Conservation (phyloP, 2,113 vertebrate species). For the Pseudorhombus dupliciocellatus region DNA sequence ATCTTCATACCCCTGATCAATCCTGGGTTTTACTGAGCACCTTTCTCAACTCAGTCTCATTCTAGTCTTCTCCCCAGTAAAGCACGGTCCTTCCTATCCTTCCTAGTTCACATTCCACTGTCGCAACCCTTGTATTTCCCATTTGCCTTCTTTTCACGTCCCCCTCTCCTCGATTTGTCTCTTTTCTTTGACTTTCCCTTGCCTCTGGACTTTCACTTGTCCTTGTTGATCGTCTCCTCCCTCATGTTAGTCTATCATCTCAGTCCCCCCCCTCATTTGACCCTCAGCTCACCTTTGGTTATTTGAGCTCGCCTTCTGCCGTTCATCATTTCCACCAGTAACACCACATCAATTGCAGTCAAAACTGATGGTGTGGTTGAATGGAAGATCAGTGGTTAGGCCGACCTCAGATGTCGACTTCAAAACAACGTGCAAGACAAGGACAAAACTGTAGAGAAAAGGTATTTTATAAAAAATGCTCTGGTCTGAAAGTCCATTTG, state of each 20-base stretch:
- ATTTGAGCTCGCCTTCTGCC: neutral
- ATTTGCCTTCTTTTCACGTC: conserved; percentile 2
- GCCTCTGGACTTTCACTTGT: conserved; percentile 17
- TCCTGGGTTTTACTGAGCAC: neutral
- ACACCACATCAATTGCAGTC: conserved; percentile 17
- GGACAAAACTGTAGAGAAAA: neutral
- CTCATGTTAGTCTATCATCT: conserved; percentile 36
- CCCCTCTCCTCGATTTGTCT: conserved; percentile 1
- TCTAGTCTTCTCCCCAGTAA: neutral
- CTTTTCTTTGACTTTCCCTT: conserved; percentile 9
- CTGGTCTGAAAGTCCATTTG: neutral
- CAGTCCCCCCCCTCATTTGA: conserved; percentile 7
- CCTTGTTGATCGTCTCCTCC: conserved; percentile 27
- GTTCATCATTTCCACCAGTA: conserved; percentile 27
- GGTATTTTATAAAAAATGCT: neutral
- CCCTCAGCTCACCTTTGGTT: conserved; percentile 34
- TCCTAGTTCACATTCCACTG: conserved; percentile 1
- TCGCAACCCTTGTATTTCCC: conserved; percentile 7
- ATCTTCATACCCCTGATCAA: neutral
- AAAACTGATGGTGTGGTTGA: conserved; percentile 13
- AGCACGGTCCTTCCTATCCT: conserved; percentile 2
- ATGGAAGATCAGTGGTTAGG: conserved; percentile 5
- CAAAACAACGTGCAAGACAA: conserved; percentile 4
- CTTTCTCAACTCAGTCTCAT: conserved; percentile 2
- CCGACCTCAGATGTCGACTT: conserved; percentile 3